Percentiles rank a stretch among this genome's conserved stretches.
phyloP scores from a whole-genome alignment of 2,888 invertebrate species.

The Pseudococcus longispinus region DNA sequence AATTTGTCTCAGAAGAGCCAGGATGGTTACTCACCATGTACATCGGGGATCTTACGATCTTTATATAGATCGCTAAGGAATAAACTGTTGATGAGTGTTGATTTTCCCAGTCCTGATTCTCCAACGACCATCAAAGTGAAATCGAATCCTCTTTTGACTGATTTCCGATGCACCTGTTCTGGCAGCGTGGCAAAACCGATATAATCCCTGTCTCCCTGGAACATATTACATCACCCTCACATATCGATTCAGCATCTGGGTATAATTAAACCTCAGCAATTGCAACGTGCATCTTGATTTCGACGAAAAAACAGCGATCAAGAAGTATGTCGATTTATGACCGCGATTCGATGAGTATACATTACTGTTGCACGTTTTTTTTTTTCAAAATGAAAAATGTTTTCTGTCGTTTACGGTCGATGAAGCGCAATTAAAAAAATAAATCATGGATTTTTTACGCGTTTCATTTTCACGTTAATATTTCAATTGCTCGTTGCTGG shows the following conservation, averaged over 20 bases:
- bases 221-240: conserved; percentile 54
- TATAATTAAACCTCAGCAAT: too few relatives aligned
- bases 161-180: conserved; percentile 95
- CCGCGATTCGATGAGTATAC: not conserved
- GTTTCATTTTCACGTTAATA: not conserved
- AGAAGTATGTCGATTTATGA: not conserved
- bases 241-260: conserved; percentile 1
- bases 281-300: not conserved
- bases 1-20: not conserved
- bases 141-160: conserved; percentile 94
- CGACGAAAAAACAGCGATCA: not conserved
- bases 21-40: conserved; percentile 68
- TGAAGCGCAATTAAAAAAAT: conserved; percentile 31
- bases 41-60: conserved; percentile 77
- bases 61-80: conserved; percentile 93
- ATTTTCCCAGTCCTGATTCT: conserved; percentile 92
- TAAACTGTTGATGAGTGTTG: conserved; percentile 91
- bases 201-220: conserved; percentile 68
- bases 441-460: not conserved
- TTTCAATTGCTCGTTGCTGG: not conserved
- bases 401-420: conserved; percentile 34
- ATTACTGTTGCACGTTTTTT: not conserved
- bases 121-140: conserved; percentile 97
- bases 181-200: conserved; percentile 95
- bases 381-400: not conserved